Conservation (phyloP, 2,113 vertebrate species). For the Machaerirhynchus nigripectus region DNA sequence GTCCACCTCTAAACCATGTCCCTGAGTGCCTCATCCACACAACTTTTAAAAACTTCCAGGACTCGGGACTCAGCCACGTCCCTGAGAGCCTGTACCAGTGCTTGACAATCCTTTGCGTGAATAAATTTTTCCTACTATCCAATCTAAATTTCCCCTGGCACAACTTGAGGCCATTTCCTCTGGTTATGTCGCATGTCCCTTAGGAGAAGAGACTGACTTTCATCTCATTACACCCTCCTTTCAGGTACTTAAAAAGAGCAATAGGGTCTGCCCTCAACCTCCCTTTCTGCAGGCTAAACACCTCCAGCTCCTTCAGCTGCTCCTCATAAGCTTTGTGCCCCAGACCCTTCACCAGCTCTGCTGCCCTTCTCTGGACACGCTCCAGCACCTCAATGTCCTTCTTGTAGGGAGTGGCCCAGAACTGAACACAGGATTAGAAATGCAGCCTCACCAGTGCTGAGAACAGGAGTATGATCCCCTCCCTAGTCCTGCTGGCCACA, state of each 20-base stretch:
- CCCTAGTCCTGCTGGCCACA: background rate
- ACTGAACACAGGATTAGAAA: background rate
- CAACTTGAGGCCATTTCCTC: background rate
- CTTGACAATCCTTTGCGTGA: background rate
- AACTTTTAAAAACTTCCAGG: background rate
- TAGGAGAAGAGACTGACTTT: background rate
- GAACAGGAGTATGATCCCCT: background rate
- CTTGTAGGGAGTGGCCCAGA: background rate
- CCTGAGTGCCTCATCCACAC: background rate
- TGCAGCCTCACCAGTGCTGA: background rate
- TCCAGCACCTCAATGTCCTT: background rate
- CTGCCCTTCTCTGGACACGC: accelerated
- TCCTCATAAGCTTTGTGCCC: background rate
- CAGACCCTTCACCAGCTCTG: accelerated
- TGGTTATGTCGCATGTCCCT: accelerated
- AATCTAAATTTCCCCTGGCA: background rate
- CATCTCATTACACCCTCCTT: background rate
- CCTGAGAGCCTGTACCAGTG: background rate
- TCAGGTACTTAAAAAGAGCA: background rate
- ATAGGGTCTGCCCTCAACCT: background rate
- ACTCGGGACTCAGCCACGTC: background rate
- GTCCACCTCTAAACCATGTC: background rate
- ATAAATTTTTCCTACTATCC: background rate
- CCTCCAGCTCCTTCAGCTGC: background rate
- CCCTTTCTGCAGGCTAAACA: background rate